phyloP scores from a whole-genome alignment of 2,113 vertebrate genomes.

The Calyptommatus sinebrachiatus region DNA sequence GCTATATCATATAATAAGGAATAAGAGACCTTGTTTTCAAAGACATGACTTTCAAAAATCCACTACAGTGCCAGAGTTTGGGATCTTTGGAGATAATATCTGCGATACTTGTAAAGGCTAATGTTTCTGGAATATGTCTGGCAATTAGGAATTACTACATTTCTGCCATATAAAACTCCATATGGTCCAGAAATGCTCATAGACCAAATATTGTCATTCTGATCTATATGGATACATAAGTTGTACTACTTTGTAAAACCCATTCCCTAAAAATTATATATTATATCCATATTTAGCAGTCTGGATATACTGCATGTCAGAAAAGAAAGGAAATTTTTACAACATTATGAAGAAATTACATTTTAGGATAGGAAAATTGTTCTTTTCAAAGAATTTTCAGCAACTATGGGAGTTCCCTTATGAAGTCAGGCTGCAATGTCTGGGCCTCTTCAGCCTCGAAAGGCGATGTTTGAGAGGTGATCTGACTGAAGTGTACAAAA shows the following conservation, averaged over 20 bases:
- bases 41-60: no score
- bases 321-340: background rate
- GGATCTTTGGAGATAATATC: background rate
- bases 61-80: background rate
- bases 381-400: slow-evolving; percentile 26
- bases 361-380: background rate
- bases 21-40: no score
- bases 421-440: no score
- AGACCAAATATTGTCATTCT: slow-evolving; percentile 10
- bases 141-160: background rate
- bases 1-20: no score
- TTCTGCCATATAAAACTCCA: background rate
- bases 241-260: background rate
- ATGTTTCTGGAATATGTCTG: background rate
- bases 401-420: no score
- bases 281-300: slow-evolving; percentile 14
- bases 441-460: no score
- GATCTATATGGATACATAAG: background rate
- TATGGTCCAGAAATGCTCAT: slow-evolving; percentile 13
- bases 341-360: no score
- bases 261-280: slow-evolving; percentile 15
- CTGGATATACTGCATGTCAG: background rate
- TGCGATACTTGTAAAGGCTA: background rate
- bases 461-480: no score
- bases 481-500: no score